phyloP scores from a whole-genome alignment of 1,140 invertebrate genomes.

The Sinonovacula constricta region DNA sequence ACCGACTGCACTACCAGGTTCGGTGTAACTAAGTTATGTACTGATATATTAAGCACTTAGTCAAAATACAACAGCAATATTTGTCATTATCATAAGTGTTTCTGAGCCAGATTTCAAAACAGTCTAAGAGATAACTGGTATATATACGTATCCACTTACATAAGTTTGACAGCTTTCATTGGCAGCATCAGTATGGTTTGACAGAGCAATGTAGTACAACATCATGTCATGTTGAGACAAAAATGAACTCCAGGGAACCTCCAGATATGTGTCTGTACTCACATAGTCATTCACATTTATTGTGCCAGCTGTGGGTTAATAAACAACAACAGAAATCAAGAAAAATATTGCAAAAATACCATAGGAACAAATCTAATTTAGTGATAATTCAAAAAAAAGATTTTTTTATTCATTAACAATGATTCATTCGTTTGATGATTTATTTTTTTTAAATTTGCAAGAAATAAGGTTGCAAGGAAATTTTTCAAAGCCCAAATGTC shows the following conservation, averaged over 20 bases:
- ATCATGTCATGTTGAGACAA: constrained; percentile 60
- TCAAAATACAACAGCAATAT: too few species aligned
- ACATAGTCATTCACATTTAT: constrained; percentile 51
- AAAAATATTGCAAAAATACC: background rate
- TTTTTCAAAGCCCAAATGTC: too few species aligned
- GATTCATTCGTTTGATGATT: background rate
- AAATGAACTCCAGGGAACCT: constrained; percentile 60
- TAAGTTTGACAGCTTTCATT: constrained; percentile 54
- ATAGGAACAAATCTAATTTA: background rate
- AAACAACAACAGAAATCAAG: background rate
- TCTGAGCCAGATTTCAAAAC: too few species aligned
- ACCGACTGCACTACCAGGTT: too few species aligned
- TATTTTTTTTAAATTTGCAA: background rate
- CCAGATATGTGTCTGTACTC: constrained; percentile 30
- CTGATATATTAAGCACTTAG: too few species aligned
- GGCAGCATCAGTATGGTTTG: constrained; percentile 47
- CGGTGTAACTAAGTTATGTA: too few species aligned
- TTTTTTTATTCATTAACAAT: background rate
- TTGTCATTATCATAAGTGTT: too few species aligned
- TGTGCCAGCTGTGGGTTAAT: constrained; percentile 55
- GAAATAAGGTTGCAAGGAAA: background rate
- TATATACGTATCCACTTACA: too few species aligned
- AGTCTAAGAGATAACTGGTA: too few species aligned
- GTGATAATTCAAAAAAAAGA: background rate
- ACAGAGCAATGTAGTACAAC: constrained; percentile 63